Percentiles rank a stretch among this genome's conserved stretches.
phyloP scores from a whole-genome alignment of 2,888 invertebrate genomes.

The Drosophila stalkeri region DNA sequence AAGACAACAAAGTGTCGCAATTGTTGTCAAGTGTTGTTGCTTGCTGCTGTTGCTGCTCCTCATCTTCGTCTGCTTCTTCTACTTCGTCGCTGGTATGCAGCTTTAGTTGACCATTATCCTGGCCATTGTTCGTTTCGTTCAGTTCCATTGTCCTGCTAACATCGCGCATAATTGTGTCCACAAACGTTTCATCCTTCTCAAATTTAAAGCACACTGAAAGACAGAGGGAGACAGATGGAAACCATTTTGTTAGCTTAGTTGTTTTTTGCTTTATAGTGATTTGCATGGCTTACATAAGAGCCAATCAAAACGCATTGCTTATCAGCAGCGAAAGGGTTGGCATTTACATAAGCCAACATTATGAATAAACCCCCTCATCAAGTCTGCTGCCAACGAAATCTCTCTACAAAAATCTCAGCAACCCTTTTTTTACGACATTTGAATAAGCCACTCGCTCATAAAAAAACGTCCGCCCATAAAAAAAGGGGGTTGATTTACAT shows the following conservation, averaged over 20 bases:
- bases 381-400: neutral
- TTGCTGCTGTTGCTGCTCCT: neutral
- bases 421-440: constrained; percentile 77
- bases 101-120: constrained; percentile 50
- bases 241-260: constrained; percentile 44
- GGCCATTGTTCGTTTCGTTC: constrained; percentile 33
- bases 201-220: constrained; percentile 66
- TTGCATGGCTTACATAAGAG: constrained; percentile 32
- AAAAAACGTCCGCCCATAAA: constrained; percentile 27
- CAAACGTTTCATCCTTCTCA: constrained; percentile 42
- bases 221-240: constrained; percentile 8
- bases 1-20: constrained; percentile 30
- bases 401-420: constrained; percentile 64
- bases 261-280: constrained; percentile 22
- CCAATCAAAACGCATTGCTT: constrained; percentile 59
- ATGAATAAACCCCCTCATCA: constrained; percentile 29
- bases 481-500: constrained; percentile 83
- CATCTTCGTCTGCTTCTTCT: neutral
- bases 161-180: constrained; percentile 78
- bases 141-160: constrained; percentile 61
- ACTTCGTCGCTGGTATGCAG: constrained; percentile 53
- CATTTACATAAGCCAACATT: constrained; percentile 71
- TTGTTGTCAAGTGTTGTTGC: constrained; percentile 25
- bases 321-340: constrained; percentile 69
- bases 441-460: constrained; percentile 69